These are phyloP conservation scores for Notodonta dromedarius DNA, from an alignment of 2,888 invertebrate species.

Conservation along the genomic window DNA sequence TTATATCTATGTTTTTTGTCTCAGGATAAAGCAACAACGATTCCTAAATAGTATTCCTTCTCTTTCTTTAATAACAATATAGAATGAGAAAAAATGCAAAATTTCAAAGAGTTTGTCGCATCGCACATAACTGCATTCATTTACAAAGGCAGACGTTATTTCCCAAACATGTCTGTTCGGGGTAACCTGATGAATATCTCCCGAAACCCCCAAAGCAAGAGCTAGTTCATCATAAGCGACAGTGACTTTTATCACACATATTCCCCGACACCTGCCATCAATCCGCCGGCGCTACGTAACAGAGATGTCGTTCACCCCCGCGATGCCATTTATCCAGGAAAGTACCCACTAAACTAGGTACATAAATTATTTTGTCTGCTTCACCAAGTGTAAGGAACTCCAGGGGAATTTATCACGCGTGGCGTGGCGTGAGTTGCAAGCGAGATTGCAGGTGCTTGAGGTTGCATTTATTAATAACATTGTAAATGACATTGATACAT, in stretches of 20 bases:
- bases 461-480: no score
- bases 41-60: no score
- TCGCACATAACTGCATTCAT: no score
- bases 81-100: no score
- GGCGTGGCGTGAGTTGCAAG: conserved; percentile 36
- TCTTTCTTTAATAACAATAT: no score
- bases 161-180: background rate
- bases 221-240: conserved; percentile 3
- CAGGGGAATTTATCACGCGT: conserved; percentile 77
- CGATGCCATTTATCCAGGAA: conserved; percentile 72
- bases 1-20: no score
- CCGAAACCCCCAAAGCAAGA: background rate
- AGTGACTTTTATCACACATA: conserved; percentile 4
- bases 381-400: conserved; percentile 79
- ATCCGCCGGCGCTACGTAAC: conserved; percentile 51
- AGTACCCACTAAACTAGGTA: conserved; percentile 81
- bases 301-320: conserved; percentile 79
- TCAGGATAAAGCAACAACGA: no score
- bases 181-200: background rate
- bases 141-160: background rate
- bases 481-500: no score
- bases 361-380: conserved; percentile 83
- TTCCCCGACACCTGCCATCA: conserved; percentile 23
- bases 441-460: conserved; percentile 29
- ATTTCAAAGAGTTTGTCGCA: no score